phyloP scores from a whole-genome alignment of 1,140 invertebrate genomes.

The Sycophila sp. region DNA sequence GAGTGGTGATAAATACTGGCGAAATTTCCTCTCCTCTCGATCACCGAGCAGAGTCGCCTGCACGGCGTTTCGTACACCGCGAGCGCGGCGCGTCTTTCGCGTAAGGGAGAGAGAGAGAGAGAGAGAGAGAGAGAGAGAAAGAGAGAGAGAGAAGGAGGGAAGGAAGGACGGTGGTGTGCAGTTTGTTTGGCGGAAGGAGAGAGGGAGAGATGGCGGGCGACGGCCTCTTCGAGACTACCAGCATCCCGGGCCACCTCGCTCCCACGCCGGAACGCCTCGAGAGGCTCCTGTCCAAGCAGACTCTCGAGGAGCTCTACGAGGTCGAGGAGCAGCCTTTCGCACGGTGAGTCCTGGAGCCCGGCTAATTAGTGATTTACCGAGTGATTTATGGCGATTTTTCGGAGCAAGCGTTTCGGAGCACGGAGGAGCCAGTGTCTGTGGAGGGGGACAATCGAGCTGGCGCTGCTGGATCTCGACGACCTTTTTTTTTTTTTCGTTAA shows the following conservation, averaged over 20 bases:
- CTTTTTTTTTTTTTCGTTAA: too few relatives aligned
- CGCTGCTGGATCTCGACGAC: too few relatives aligned
- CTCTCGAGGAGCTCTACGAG: constrained; percentile 66
- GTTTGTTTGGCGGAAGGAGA: not conserved
- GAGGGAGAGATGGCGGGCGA: constrained; percentile 57
- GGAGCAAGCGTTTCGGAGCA: too few relatives aligned
- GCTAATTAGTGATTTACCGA: not conserved
- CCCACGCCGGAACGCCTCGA: constrained; percentile 64
- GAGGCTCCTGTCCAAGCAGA: constrained; percentile 65
- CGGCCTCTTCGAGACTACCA: constrained; percentile 62
- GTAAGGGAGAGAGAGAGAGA: not conserved
- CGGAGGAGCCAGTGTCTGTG: too few relatives aligned
- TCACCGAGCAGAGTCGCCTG: not conserved
- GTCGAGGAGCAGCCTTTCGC: constrained; percentile 68
- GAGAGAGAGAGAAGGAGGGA: not conserved
- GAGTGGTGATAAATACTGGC: too few relatives aligned
- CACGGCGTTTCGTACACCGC: constrained; percentile 2
- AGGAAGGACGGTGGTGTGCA: not conserved
- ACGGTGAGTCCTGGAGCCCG: constrained; percentile 53
- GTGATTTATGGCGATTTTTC: too few relatives aligned
- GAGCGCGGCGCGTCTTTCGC: not conserved
- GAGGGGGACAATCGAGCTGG: too few relatives aligned
- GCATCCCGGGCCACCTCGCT: constrained; percentile 66
- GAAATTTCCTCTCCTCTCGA: too few relatives aligned
- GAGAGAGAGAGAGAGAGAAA: constrained; percentile 16